These are phyloP conservation scores for Euspilapteryx auroguttella DNA, from an alignment of 2,888 invertebrate species.

Conservation along the genomic window DNA sequence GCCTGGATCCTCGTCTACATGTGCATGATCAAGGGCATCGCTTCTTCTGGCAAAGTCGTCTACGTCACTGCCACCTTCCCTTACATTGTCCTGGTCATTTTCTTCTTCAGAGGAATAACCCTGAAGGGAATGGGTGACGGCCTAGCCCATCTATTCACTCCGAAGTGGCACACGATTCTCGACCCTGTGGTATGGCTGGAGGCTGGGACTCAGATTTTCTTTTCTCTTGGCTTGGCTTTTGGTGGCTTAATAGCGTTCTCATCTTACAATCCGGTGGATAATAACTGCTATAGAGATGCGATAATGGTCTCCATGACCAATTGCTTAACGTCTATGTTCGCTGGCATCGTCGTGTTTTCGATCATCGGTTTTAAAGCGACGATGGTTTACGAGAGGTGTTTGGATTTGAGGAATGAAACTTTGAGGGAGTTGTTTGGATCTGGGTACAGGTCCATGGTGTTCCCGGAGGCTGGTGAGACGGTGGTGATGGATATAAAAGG, in stretches of 20 bases:
- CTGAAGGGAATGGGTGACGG: conserved; percentile 87
- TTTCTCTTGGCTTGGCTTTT: conserved; percentile 92
- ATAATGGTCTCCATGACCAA: conserved; percentile 91
- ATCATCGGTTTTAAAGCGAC: conserved; percentile 93
- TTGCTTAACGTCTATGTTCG: conserved; percentile 95
- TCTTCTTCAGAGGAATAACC: conserved; percentile 93
- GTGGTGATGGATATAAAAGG: conserved; percentile 55
- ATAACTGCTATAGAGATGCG: conserved; percentile 94
- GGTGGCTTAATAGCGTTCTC: conserved; percentile 96
- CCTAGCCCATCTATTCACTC: conserved; percentile 85
- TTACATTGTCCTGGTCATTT: conserved; percentile 91
- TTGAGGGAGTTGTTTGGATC: conserved; percentile 60
- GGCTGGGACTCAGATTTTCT: conserved; percentile 97
- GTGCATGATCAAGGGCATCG: conserved; percentile 97
- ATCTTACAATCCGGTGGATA: conserved; percentile 95
- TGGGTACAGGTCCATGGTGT: conserved; percentile 32
- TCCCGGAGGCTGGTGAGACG: conserved; percentile 60
- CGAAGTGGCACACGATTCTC: conserved; percentile 86
- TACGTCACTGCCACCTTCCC: conserved; percentile 97
- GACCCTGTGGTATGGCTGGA: conserved; percentile 97
- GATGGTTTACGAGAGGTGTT: conserved; percentile 78
- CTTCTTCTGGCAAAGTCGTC: conserved; percentile 94
- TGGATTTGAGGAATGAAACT: conserved; percentile 65
- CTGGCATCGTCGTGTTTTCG: conserved; percentile 94
- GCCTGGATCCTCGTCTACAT: conserved; percentile 95